Base-by-base conservation (phyloP, 2,888 invertebrate species). In the Lordiphosa fenestrarum region DNA sequence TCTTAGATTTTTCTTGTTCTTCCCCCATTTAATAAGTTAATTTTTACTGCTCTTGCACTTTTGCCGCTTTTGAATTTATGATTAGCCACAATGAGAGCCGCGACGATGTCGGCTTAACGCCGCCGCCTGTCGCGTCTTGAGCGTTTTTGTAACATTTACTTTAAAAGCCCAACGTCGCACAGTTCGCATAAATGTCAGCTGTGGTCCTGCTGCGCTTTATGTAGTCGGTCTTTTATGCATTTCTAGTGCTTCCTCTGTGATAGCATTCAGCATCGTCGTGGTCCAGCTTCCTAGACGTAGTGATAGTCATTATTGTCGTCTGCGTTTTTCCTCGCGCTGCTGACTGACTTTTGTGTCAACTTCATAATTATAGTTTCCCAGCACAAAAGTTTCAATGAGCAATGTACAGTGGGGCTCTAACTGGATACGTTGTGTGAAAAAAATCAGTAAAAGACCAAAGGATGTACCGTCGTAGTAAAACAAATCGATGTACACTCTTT, bases 11-110 rank as follows among this genome's bases (percentile, higher is more conserved):
- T 30, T 30, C 7, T 30, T 10, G 30, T 30, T 25, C 25, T 25
- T 25, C 7, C 25, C 59, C 71, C 72, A 72, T 76, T 85, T 86
- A 86, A 86, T 86, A 87, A 86, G 77, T 85, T 87, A 85, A 86
- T 86, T 86, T 85, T 84, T 77, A 71, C 71, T 71, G 71, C 73
- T 50, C 67, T 70, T 83, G 82, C 75, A 73, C 81, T 80, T 74
- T 74, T 69, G 68, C 66, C 49, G 74, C 70, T 74, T 80, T 76
- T 64, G 67, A 80, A 80, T 74, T 80, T 83, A 80, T 76, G 76
- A 83, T 80, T 74, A 76, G 76, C 58, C 54, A 48, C 57, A 57
- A 42, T 63, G 57, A 48, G 19, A 15, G 6, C 54, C 37, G 25
- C 6, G 30, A 44, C 42, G 10, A 44, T 44, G 66, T 37, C 55